Base-by-base conservation (phyloP, 2,797 vertebrate genomes). In the Bradypodion pumilum region DNA sequence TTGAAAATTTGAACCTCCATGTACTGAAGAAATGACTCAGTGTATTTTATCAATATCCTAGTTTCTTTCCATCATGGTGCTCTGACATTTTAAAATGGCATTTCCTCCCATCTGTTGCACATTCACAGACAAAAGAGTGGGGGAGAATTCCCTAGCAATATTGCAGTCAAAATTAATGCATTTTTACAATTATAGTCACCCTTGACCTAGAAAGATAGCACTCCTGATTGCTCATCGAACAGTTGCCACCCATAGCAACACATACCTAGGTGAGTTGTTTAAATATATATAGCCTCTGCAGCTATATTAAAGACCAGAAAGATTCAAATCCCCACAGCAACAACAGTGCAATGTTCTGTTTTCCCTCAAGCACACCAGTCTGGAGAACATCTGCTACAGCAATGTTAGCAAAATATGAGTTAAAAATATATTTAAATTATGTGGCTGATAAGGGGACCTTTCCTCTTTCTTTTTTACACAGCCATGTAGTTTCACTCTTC, bases 71-170 rank as follows among this genome's bases (percentile, higher is more conserved):
- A 86, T 87, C 90, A 88, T 87, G 86, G 87, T 89, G 89, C 85
- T 86, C 81, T 92, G 92, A 88, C 92, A 94, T 94, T 93, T 94
- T 85, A 90, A 85, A 93, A 92, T 93, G 92, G 91, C 94, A 94
- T 93, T 94, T 94, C 91, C 92, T 94, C 89, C 92, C 92, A 91
- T 93, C 92, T 94, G 92, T 85, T 93, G 83, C n/a, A 86, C 86
- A 94, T 92, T 93, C 89, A 85, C 89, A 91, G 88, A 91, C 88
- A 92, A 92, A 92, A 90, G 84, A 88, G 85, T 89, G 85, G 82
- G 86, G 80, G 82, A 81, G 78, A 80, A 92, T 90, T 91, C 90
- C 86, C 88, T 78, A 80, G 59, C 77, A 75, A 90, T 82, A 42
- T 49, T 56, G 44, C 69, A 91, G 74, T 86, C 84, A 70, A 88